These are phyloP conservation scores for Caenorhabditis brenneri DNA, from an alignment of 1,140 invertebrate genomes.

Conservation along the genomic window DNA sequence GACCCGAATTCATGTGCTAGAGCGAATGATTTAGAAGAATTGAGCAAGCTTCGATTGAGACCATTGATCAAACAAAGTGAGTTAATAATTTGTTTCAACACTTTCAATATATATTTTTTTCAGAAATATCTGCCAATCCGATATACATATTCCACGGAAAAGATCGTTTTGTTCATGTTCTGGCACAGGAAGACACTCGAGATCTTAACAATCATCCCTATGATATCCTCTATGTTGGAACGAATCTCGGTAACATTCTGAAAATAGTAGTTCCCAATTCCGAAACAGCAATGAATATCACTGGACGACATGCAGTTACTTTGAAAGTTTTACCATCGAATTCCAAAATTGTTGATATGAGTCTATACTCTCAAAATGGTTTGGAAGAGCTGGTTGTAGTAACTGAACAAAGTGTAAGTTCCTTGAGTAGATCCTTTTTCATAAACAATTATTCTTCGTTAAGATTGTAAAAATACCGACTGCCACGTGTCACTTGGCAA, in stretches of 20 bases:
- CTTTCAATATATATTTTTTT: not conserved
- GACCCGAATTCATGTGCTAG: conserved; percentile 11
- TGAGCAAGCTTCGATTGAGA: conserved; percentile 12
- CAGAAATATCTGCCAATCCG: conserved; percentile 39
- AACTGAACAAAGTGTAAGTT: conserved; percentile 10
- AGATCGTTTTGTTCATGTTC: conserved; percentile 6
- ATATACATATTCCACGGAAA: conserved; percentile 41
- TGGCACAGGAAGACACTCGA: conserved; percentile 18
- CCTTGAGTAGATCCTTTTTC: not conserved
- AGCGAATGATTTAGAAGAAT: conserved; percentile 5
- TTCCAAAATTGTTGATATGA: conserved; percentile 10
- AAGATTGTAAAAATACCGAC: conserved; percentile 2
- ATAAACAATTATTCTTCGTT: not conserved
- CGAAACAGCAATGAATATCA: not conserved
- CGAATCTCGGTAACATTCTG: conserved; percentile 10
- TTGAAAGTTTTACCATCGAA: not conserved
- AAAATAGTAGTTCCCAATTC: conserved; percentile 5
- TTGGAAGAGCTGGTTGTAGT: not conserved
- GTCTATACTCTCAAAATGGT: not conserved
- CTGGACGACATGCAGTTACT: not conserved
- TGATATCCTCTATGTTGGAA: conserved; percentile 38
- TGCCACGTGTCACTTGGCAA: not conserved
- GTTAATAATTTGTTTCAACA: not conserved
- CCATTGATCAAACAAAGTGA: conserved; percentile 42
- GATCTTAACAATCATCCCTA: conserved; percentile 12